Conservation (phyloP, 2,888 invertebrate genomes). For the Apodemia zela region DNA sequence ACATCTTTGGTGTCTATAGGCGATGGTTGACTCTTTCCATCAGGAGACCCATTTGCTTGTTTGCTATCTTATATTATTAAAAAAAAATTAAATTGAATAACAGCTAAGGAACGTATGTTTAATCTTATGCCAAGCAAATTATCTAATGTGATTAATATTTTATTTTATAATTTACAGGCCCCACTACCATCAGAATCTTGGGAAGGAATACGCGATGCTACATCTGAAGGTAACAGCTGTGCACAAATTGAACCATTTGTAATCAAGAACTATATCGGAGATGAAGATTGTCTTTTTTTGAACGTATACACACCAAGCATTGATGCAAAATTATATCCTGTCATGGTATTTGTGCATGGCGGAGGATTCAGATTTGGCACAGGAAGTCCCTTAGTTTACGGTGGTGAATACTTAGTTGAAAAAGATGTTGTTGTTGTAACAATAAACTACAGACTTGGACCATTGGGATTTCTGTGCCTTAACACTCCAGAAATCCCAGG, state of each 20-base stretch:
- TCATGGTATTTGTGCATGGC: constrained; percentile 81
- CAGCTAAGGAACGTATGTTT: too few species aligned
- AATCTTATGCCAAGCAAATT: too few species aligned
- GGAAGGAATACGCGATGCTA: constrained; percentile 81
- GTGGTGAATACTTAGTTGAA: constrained; percentile 77
- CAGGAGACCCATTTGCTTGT: too few species aligned
- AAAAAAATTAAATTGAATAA: too few species aligned
- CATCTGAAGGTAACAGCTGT: constrained; percentile 80
- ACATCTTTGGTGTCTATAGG: too few species aligned
- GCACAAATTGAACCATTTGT: constrained; percentile 76
- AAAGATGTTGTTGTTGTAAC: constrained; percentile 80
- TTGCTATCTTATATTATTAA: too few species aligned
- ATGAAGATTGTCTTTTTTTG: constrained; percentile 85
- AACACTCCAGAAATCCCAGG: constrained; percentile 70
- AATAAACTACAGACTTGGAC: constrained; percentile 75
- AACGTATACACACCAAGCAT: constrained; percentile 84
- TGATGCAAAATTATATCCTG: constrained; percentile 69
- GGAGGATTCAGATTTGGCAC: constrained; percentile 77
- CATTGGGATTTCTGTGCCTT: constrained; percentile 62
- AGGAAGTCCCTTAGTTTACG: constrained; percentile 67
- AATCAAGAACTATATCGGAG: constrained; percentile 66
- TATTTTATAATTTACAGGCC: constrained; percentile 53
- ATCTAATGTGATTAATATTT: too few species aligned
- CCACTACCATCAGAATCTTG: constrained; percentile 79
- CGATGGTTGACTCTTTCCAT: too few species aligned